These are phyloP conservation scores for Sula dactylatra DNA, from an alignment of 2,113 vertebrate genomes.

Conservation along the genomic window DNA sequence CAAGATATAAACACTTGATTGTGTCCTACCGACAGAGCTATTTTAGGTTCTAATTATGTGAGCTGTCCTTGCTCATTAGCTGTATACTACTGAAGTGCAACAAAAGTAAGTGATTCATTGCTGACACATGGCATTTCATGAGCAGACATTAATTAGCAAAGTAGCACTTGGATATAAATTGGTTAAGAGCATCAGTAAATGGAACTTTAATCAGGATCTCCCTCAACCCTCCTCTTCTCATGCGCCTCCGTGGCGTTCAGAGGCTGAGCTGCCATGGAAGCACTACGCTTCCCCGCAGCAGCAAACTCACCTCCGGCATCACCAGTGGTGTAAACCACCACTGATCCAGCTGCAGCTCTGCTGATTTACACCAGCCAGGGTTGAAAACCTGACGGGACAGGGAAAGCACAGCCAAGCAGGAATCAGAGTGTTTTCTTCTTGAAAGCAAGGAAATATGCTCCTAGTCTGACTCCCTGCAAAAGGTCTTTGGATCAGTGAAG, in stretches of 20 bases:
- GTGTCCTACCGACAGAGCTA: slow-evolving; percentile 42
- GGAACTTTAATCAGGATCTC: slow-evolving; percentile 67
- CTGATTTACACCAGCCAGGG: not conserved
- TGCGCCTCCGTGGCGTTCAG: not conserved
- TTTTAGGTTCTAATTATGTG: slow-evolving; percentile 76
- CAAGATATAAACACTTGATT: slow-evolving; percentile 52
- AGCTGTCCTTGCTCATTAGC: slow-evolving; percentile 78
- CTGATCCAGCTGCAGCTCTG: not conserved
- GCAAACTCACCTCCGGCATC: not conserved
- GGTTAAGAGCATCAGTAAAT: slow-evolving; percentile 67
- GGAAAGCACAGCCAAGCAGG: not conserved
- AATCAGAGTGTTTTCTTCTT: not conserved
- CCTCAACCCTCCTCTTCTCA: not conserved
- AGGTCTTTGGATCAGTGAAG: not conserved
- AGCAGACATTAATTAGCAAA: slow-evolving; percentile 77
- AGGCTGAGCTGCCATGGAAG: slow-evolving; percentile 42
- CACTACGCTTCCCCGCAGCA: slow-evolving; percentile 14
- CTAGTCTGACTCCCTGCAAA: not conserved
- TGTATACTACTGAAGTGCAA: slow-evolving; percentile 65
- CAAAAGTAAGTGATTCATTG: slow-evolving; percentile 77
- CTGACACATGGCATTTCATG: slow-evolving; percentile 77
- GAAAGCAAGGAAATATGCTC: not conserved
- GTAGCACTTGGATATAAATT: slow-evolving; percentile 72
- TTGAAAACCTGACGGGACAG: not conserved
- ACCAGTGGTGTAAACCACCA: not conserved